Percentiles rank a stretch among this genome's conserved stretches.
Evolutionary conservation across 2,113 vertebrate genomes (phyloP).

Genomic region (Fregata magnificens): DNA sequence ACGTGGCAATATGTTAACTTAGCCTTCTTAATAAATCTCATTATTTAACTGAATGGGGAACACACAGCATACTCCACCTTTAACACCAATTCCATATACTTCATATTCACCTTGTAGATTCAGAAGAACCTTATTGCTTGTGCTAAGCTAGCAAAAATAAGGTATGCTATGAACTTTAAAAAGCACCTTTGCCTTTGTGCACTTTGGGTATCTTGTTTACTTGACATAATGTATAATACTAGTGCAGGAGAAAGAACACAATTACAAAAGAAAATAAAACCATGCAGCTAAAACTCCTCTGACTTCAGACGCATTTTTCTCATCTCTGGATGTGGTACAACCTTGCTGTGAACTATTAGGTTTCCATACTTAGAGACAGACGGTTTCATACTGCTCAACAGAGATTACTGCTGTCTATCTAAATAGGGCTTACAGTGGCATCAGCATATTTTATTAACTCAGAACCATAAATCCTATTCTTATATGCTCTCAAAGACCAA

Average conservation of each 20-base stretch:
- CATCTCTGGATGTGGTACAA: conserved; percentile 58
- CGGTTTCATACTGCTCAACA: conserved; percentile 57
- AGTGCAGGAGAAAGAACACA: neutral
- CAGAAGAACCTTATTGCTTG: neutral
- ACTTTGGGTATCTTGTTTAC: neutral
- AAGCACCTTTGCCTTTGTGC: neutral
- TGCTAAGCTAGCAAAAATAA: neutral
- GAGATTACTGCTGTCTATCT: conserved; percentile 68
- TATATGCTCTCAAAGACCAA: conserved; percentile 49
- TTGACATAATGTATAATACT: neutral
- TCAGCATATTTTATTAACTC: conserved; percentile 69
- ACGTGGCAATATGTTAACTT: neutral
- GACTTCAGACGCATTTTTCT: conserved; percentile 35
- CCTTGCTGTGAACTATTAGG: conserved; percentile 58
- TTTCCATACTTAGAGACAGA: conserved; percentile 52
- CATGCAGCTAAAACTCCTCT: neutral
- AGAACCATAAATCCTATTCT: conserved; percentile 65
- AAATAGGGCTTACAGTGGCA: conserved; percentile 60
- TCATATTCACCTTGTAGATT: neutral
- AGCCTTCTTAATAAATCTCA: neutral
- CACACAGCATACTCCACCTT: neutral
- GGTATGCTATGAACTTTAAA: neutral
- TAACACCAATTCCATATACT: neutral
- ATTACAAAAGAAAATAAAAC: conserved; percentile 21
- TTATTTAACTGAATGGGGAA: neutral